phyloP scores from a whole-genome alignment of 1,140 invertebrate genomes.

The Aphelinus certus region DNA sequence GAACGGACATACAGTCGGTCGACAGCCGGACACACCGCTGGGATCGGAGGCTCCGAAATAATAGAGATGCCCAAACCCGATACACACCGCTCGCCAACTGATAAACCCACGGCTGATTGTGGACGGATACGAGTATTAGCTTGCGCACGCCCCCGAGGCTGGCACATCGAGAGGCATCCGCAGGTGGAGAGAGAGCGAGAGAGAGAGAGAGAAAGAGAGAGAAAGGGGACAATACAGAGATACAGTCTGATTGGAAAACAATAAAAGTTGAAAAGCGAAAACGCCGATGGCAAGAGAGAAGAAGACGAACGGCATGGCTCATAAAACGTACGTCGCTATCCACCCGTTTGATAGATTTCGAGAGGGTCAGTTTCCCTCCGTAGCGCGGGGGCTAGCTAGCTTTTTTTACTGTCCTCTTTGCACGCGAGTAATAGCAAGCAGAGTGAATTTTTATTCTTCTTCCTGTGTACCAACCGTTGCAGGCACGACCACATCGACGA shows the following conservation, averaged over 20 bases:
- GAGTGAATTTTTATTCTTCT: constrained; percentile 24
- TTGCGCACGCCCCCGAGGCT: constrained; percentile 23
- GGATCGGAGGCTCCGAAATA: constrained; percentile 23
- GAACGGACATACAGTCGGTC: constrained; percentile 25
- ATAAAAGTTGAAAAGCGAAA: constrained; percentile 38
- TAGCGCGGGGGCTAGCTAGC: neutral
- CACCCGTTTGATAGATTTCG: constrained; percentile 30
- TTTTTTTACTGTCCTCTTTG: no score
- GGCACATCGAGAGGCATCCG: no score
- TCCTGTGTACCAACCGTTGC: no score
- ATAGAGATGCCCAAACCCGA: constrained; percentile 38
- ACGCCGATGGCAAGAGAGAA: neutral
- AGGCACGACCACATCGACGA: neutral
- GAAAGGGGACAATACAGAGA: no score
- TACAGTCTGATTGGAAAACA: constrained; percentile 43
- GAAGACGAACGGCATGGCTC: neutral
- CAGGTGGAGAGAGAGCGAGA: no score
- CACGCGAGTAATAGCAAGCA: neutral
- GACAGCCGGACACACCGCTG: neutral
- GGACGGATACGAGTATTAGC: constrained; percentile 36
- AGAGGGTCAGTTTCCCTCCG: constrained; percentile 16
- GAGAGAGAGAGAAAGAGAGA: no score
- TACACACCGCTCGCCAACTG: constrained; percentile 14
- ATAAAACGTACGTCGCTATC: constrained; percentile 31
- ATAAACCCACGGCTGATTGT: constrained; percentile 31